These are phyloP conservation scores for Cyprinodon diabolis DNA, from an alignment of 2,797 vertebrate species.

Conservation along the genomic window DNA sequence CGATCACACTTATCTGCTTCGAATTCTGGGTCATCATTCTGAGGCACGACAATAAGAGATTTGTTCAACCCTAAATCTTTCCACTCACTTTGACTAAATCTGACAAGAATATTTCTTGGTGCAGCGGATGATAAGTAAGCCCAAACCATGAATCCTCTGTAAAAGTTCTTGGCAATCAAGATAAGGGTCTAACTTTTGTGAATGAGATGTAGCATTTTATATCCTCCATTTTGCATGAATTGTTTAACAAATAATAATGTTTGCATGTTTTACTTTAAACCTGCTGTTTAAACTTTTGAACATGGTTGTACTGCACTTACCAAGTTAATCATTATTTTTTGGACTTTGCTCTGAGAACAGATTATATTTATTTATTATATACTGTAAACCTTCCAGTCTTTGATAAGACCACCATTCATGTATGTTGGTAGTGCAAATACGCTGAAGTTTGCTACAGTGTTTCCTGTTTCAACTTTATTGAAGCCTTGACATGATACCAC, in stretches of 20 bases:
- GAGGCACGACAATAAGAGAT: no score
- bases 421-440: constrained; percentile 37
- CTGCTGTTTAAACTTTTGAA: not conserved
- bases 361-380: not conserved
- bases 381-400: not conserved
- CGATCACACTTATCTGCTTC: no score
- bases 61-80: no score
- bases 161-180: not conserved
- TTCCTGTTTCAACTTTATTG: constrained; percentile 60
- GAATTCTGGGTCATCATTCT: no score
- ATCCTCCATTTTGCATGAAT: not conserved
- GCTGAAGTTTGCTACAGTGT: constrained; percentile 63
- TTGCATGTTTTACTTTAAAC: not conserved
- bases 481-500: constrained; percentile 50
- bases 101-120: no score
- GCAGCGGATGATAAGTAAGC: no score
- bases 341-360: no score
- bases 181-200: not conserved
- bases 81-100: no score
- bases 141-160: no score
- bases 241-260: not conserved
- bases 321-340: no score
- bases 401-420: not conserved
- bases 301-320: no score
- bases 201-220: not conserved